Percentiles rank a stretch among this genome's conserved stretches.
phyloP scores from a whole-genome alignment of 2,797 vertebrate species.

The Adrianichthys oophorus region DNA sequence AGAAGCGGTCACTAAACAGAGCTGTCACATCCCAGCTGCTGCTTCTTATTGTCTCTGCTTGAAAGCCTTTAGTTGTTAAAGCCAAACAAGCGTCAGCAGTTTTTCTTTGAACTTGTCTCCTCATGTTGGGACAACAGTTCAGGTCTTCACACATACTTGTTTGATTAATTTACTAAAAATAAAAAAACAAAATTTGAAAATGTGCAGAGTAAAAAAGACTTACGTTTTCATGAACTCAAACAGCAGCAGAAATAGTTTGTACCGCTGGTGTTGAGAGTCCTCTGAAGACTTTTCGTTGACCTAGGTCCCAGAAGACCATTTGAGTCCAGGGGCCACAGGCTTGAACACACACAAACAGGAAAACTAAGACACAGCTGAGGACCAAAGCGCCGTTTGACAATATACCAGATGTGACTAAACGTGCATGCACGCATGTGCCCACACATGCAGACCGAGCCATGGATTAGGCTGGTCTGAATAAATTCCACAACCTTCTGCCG shows the following conservation, averaged over 20 bases:
- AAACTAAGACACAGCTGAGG: constrained; percentile 47
- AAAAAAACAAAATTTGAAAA: too few relatives aligned
- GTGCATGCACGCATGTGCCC: background rate
- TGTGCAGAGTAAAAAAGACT: background rate
- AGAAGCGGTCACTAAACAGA: constrained; percentile 28
- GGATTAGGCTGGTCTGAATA: constrained; percentile 17
- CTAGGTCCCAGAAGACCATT: constrained; percentile 19
- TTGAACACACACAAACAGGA: constrained; percentile 17
- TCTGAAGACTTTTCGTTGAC: constrained; percentile 33
- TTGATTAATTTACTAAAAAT: too few relatives aligned
- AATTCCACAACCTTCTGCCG: constrained; percentile 11
- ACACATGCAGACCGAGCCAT: constrained; percentile 9
- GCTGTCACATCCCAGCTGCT: constrained; percentile 47
- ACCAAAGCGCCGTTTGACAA: constrained; percentile 26
- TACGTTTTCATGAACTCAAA: background rate
- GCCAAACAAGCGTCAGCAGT: background rate
- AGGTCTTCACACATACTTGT: too few relatives aligned
- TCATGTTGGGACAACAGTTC: background rate
- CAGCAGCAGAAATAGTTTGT: constrained; percentile 10
- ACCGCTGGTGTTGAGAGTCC: constrained; percentile 26
- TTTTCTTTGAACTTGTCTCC: background rate
- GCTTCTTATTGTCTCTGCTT: constrained; percentile 22
- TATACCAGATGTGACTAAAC: constrained; percentile 41
- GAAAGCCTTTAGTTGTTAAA: constrained; percentile 20
- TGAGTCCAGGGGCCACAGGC: constrained; percentile 21